Base-by-base conservation (phyloP, 1,140 invertebrate species). In the Pogonomyrmex barbatus region DNA sequence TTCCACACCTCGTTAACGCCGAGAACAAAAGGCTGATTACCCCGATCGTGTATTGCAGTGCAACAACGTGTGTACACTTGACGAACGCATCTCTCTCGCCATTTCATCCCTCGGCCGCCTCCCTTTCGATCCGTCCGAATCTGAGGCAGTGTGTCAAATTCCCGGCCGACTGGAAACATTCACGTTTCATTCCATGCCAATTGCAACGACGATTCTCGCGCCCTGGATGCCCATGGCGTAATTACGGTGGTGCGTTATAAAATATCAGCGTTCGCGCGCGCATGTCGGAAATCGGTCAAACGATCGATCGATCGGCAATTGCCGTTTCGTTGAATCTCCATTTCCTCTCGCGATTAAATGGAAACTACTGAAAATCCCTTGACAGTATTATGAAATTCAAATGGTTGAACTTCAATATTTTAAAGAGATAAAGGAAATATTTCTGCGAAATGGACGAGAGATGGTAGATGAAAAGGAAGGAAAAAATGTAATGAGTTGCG, bases 1-100 rank as follows among this genome's bases (percentile, higher is more conserved):
- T 84, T 68, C 62, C 56, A 56, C 83, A 78, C 47, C 89, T 91
- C 88, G 89, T 92, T 91, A 91, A 58, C 82, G 63, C 52, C 8
- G 45, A 60, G 68, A 87, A 92, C 88, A 90, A 92, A 91, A 91
- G 91, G 68, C 86, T 87, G 87, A 91, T 90, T 91, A 91, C 62
- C 86, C 70, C 50, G 82, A 85, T 87, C 85, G 78, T 81, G 85
- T 86, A 86, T 85, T 67, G 82, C 65, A 58, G 68, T 52, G 70
- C n/a, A 58, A 56, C 45, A 56, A 62, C 36, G 60, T 67, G 83
- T 78, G 73, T 54, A 56, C 88, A 85, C 86, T 85, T 76, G 79
- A 67, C 39, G 65, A 68, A 33, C 30, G 58, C 33, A 65, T 76
- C 36, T 42, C 24, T 36, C 58, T 36, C 42, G 68, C 42, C 39